A percentile compares a stretch with the other conserved stretches of the same genome.
Conservation (phyloP, 1,140 invertebrate species). For the Orius laevigatus region DNA sequence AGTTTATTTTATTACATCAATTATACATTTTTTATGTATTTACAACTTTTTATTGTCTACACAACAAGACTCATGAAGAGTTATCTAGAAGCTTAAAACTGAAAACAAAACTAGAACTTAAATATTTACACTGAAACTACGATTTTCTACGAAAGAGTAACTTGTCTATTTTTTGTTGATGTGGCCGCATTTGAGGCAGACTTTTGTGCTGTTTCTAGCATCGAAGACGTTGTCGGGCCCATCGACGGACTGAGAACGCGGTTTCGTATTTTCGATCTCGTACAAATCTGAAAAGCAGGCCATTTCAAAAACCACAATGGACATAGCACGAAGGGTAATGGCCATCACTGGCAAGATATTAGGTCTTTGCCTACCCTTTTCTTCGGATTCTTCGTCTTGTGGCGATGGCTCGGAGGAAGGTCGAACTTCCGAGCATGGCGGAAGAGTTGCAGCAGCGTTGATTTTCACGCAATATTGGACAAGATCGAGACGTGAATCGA, state of each 20-base stretch:
- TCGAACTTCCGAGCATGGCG: constrained; percentile 9
- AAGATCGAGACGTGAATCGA: constrained; percentile 80
- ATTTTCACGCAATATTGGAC: constrained; percentile 34
- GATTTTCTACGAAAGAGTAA: no score
- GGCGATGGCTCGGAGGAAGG: constrained; percentile 9
- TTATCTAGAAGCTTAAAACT: no score
- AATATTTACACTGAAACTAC: no score
- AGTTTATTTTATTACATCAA: no score
- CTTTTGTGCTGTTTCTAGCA: not conserved
- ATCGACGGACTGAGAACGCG: constrained; percentile 10
- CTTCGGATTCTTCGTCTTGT: constrained; percentile 4
- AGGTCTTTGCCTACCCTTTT: not conserved
- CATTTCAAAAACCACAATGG: not conserved
- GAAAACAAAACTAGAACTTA: no score
- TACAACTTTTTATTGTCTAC: no score
- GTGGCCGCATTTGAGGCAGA: constrained; percentile 15
- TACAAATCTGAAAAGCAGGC: not conserved
- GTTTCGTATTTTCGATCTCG: constrained; percentile 3
- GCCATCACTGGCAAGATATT: not conserved
- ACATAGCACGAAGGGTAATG: not conserved
- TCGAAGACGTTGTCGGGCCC: constrained; percentile 9
- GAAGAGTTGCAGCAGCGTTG: not conserved
- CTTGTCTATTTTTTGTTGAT: no score
- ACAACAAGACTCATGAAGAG: no score
- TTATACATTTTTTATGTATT: no score